These are phyloP conservation scores for Antennarius striatus DNA, from an alignment of 2,113 vertebrate genomes.

Conservation along the genomic window DNA sequence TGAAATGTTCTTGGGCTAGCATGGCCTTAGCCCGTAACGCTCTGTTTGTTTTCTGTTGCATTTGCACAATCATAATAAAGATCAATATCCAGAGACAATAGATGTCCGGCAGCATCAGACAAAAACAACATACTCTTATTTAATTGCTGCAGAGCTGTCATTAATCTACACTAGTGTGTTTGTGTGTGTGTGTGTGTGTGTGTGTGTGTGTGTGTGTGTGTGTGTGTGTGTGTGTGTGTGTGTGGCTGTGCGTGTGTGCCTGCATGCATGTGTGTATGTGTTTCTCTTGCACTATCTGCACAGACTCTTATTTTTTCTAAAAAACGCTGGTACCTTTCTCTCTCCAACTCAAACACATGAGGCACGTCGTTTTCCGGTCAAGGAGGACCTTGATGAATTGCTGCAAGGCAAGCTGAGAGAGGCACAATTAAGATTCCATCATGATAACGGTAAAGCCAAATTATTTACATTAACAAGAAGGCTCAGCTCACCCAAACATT, in stretches of 20 bases:
- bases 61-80: slow-evolving; percentile 60
- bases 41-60: slow-evolving; percentile 55
- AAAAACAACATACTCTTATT: slow-evolving; percentile 55
- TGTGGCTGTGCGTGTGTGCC: slow-evolving; percentile 26
- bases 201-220: neutral
- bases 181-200: slow-evolving; percentile 24
- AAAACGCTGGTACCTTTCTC: slow-evolving; percentile 33
- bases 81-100: slow-evolving; percentile 69
- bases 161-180: slow-evolving; percentile 60
- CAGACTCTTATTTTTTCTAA: slow-evolving; percentile 22
- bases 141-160: slow-evolving; percentile 60
- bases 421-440: slow-evolving; percentile 85
- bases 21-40: slow-evolving; percentile 37
- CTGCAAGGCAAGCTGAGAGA: slow-evolving; percentile 62
- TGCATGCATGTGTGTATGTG: too few species aligned
- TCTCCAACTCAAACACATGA: slow-evolving; percentile 36
- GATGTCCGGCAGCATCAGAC: slow-evolving; percentile 63
- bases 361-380: slow-evolving; percentile 60
- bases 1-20: slow-evolving; percentile 54
- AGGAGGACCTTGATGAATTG: slow-evolving; percentile 77
- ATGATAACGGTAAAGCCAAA: slow-evolving; percentile 84
- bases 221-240: slow-evolving; percentile 27
- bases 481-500: slow-evolving; percentile 64
- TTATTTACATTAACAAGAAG: slow-evolving; percentile 81
- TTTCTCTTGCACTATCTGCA: too few species aligned